Evolutionary conservation across 2,888 invertebrate species (phyloP).

Genomic region (Arrhopalites spinosus): DNA sequence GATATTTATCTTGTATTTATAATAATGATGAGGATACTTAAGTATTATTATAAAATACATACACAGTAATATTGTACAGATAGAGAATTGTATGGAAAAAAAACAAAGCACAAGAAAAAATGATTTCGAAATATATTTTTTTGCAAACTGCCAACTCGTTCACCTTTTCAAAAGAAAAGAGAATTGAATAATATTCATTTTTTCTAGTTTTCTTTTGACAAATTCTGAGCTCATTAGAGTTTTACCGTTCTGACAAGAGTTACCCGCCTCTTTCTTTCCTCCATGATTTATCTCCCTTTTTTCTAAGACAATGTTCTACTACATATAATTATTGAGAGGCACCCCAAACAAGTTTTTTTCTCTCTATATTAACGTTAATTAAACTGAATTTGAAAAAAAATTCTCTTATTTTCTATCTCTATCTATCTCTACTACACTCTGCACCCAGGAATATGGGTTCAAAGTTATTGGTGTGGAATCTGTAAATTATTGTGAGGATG

Average conservation of each 20-base stretch:
- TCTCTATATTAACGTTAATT: slow-evolving; percentile 1
- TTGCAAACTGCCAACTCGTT: no score
- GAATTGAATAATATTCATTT: no score
- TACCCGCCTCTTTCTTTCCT: slow-evolving; percentile 14
- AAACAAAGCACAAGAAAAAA: no score
- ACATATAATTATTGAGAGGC: not conserved
- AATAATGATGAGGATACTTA: no score
- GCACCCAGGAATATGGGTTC: no score
- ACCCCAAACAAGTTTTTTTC: not conserved
- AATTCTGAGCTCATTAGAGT: slow-evolving; percentile 34
- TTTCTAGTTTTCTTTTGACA: slow-evolving; percentile 25
- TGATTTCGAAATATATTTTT: no score
- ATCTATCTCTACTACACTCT: not conserved
- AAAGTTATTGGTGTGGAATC: not conserved
- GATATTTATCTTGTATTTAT: no score
- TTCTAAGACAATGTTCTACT: no score
- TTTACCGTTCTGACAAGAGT: slow-evolving; percentile 24
- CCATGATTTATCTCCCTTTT: slow-evolving; percentile 16
- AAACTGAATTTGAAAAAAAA: not conserved
- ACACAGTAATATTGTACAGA: no score
- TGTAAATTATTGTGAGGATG: not conserved
- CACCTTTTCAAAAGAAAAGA: no score
- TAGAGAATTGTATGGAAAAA: no score
- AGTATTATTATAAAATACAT: no score
- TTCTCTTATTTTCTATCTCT: not conserved